Evolutionary conservation across 1,140 invertebrate species (phyloP), one percentile per base, ranked within the genome.

Genomic region (Drosophila virilis): DNA sequence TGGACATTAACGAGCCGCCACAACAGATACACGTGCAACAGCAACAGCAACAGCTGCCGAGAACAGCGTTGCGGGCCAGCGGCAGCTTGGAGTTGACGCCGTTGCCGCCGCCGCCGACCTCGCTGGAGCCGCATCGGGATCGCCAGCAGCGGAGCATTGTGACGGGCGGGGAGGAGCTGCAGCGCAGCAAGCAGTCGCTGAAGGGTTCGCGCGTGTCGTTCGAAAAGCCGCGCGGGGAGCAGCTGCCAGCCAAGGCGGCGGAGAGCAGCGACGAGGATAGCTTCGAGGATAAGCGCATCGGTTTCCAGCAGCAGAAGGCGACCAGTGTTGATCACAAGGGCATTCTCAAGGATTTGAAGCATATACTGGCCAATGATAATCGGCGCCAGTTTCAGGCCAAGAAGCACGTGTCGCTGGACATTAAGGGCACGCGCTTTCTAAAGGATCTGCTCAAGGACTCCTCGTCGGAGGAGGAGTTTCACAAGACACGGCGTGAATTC

Each of bases 201-300:
- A 92, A 92, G 58, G 85, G 91, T 28, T 92, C 91, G 1, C 75
- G 88, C 0, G 92, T 92, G 37, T 92, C 91, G 35, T 92, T 92
- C 13, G 91, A 92, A 55, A 77, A 77, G 38, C 40, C 54, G 12
- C 51, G 57, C 0, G 48, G 59, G 4, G 45, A 70, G 28, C 15
- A 74, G 22, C 64, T 42, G 59, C 70, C 1, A 40, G 22, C 9
- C 68, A 65, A 33, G 54, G 37, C 48, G 69, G 74, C 68, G 0
- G 90, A 91, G 45, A 88, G 84, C 69, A 92, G 91, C 46, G 91
- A 92, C 75, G 92, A 92, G 45, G 91, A 92, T 42, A 92, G 85
- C 65, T 92, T 92, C 57, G 90, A 92, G 59, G 88, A 92, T 35
- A 76, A 74, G n/a, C 80, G 92, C 10, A 76, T 75, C 22, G 88